Conservation (phyloP, 2,113 vertebrate genomes). For the Saguinus midas region DNA sequence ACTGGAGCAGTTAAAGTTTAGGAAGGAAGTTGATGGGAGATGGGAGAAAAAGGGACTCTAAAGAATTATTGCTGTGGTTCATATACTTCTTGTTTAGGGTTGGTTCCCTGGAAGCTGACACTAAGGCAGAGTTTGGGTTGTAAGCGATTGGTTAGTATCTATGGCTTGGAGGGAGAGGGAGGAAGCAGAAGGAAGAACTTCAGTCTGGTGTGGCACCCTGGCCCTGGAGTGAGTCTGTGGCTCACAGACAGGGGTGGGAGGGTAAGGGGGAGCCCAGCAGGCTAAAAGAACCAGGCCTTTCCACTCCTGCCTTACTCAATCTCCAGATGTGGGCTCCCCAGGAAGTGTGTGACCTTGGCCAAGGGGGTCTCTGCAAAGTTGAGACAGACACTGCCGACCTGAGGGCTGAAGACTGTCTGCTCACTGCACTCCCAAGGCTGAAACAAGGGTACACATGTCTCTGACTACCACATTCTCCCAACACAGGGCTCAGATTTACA, state of each 20-base stretch:
- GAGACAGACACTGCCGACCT: neutral
- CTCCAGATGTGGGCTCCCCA: neutral
- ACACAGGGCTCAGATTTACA: neutral
- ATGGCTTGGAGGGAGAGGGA: neutral
- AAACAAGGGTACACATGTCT: neutral
- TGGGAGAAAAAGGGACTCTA: too few species aligned
- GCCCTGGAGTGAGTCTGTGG: too few species aligned
- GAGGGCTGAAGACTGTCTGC: neutral
- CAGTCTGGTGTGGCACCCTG: neutral
- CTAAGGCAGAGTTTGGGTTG: too few species aligned
- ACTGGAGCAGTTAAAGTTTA: neutral
- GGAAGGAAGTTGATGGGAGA: neutral
- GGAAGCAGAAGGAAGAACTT: too few species aligned
- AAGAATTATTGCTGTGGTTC: too few species aligned
- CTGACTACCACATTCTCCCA: neutral
- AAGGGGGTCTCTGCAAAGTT: neutral
- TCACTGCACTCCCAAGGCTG: neutral
- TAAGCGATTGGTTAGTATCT: accelerated
- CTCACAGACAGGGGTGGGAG: neutral
- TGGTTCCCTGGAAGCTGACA: neutral
- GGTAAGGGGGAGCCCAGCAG: neutral
- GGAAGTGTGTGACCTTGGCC: too few species aligned
- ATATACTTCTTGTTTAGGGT: neutral
- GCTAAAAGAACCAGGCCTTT: neutral
- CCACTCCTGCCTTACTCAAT: accelerated